Conservation (phyloP, 2,113 vertebrate species). For the Pithys albifrons region DNA sequence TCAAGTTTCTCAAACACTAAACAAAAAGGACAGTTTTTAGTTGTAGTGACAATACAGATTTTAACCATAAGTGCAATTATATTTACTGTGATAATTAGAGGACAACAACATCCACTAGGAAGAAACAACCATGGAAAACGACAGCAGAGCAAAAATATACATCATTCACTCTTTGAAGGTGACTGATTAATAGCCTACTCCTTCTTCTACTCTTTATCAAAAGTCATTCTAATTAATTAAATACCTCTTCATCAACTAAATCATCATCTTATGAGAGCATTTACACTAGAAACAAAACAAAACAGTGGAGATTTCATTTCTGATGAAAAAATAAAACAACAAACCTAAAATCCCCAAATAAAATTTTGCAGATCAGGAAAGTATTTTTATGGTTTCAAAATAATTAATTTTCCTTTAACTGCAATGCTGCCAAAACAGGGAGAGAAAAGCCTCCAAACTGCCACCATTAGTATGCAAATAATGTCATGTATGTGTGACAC, state of each 20-base stretch:
- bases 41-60: neutral
- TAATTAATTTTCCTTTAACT: neutral
- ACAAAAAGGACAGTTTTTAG: neutral
- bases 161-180: neutral
- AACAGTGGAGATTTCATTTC: neutral
- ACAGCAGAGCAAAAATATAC: neutral
- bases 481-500: constrained; percentile 39
- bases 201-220: neutral
- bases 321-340: neutral
- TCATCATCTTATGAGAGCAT: neutral
- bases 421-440: neutral
- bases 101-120: neutral
- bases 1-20: neutral
- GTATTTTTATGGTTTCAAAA: neutral
- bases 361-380: neutral
- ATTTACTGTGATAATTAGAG: neutral
- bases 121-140: neutral
- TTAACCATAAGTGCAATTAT: neutral
- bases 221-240: neutral
- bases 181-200: neutral
- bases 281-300: neutral
- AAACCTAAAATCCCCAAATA: neutral
- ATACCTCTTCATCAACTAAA: neutral
- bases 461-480: constrained; percentile 24
- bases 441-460: neutral